Percentiles rank a stretch among this genome's conserved stretches.
These are phyloP conservation scores for Drosophila pseudotakahashii DNA, from an alignment of 2,888 invertebrate genomes.

Conservation along the genomic window DNA sequence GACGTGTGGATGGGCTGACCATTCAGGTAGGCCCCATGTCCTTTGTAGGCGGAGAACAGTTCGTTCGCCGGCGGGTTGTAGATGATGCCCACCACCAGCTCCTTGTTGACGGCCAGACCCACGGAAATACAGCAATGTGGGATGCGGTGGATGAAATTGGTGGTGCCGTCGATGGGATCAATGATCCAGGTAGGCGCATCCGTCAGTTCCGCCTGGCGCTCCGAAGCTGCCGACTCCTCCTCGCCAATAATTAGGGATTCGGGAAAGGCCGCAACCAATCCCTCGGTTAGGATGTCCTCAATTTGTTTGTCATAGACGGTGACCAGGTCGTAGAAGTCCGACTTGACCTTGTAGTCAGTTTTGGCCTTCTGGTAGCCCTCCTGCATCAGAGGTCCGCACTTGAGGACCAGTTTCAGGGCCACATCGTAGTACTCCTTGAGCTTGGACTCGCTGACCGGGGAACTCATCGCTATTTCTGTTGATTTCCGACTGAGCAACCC, in stretches of 20 bases:
- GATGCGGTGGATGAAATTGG: slow-evolving; percentile 91
- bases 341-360: slow-evolving; percentile 85
- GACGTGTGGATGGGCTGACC: slow-evolving; percentile 86
- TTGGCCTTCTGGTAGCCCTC: slow-evolving; percentile 81
- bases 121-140: slow-evolving; percentile 90
- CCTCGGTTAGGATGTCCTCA: slow-evolving; percentile 88
- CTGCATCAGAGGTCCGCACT: slow-evolving; percentile 81
- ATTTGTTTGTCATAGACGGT: slow-evolving; percentile 91
- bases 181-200: slow-evolving; percentile 93
- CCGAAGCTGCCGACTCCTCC: slow-evolving; percentile 85
- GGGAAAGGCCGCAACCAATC: slow-evolving; percentile 86
- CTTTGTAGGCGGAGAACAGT: slow-evolving; percentile 89
- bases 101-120: slow-evolving; percentile 86
- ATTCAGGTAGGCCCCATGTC: slow-evolving; percentile 91
- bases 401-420: slow-evolving; percentile 79
- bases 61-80: slow-evolving; percentile 90
- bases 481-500: slow-evolving; percentile 20
- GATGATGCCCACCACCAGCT: slow-evolving; percentile 89
- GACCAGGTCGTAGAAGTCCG: slow-evolving; percentile 89
- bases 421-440: slow-evolving; percentile 80
- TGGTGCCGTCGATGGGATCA: slow-evolving; percentile 95
- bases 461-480: slow-evolving; percentile 33
- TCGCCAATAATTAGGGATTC: slow-evolving; percentile 92
- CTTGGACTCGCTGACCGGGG: slow-evolving; percentile 54
- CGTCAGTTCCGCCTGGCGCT: slow-evolving; percentile 85